Evolutionary conservation across 2,113 vertebrate species (phyloP).

Genomic region (Plecotus auritus): DNA sequence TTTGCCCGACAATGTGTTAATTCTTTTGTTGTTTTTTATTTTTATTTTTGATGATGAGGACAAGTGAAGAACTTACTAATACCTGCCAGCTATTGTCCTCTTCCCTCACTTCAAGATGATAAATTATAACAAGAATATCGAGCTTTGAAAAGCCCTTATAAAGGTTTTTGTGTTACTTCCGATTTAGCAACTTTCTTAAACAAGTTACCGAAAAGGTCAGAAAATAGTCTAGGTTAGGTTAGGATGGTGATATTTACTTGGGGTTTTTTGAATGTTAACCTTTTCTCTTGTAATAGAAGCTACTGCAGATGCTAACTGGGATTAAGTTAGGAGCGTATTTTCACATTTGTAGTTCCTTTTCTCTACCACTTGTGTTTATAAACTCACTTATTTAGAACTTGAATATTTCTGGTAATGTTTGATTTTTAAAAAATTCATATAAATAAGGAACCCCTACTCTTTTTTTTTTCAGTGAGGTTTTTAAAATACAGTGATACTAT

Average conservation of each 20-base stretch:
- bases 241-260: slow-evolving; percentile 6
- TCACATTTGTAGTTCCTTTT: not conserved
- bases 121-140: not conserved
- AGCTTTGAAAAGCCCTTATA: slow-evolving; percentile 11
- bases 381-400: not conserved
- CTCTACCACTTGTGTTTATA: not conserved
- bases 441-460: not conserved
- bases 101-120: not conserved
- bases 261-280: slow-evolving; percentile 3
- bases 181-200: not conserved
- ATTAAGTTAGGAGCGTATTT: not conserved
- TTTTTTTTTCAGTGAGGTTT: slow-evolving; percentile 18
- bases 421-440: not conserved
- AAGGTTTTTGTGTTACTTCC: slow-evolving; percentile 19
- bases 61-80: not conserved
- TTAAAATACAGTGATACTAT: not conserved
- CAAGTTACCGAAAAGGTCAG: not conserved
- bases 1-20: not conserved
- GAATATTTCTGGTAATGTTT: slow-evolving; percentile 9
- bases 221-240: slow-evolving; percentile 7
- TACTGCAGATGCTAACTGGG: not conserved
- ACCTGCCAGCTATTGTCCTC: not conserved
- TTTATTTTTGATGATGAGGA: not conserved
- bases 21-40: not conserved
- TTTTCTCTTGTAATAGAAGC: slow-evolving; percentile 3